Percentiles rank a stretch among this genome's conserved stretches.
Evolutionary conservation across 2,888 invertebrate species (phyloP).

Genomic region (Terebella lapidaria): DNA sequence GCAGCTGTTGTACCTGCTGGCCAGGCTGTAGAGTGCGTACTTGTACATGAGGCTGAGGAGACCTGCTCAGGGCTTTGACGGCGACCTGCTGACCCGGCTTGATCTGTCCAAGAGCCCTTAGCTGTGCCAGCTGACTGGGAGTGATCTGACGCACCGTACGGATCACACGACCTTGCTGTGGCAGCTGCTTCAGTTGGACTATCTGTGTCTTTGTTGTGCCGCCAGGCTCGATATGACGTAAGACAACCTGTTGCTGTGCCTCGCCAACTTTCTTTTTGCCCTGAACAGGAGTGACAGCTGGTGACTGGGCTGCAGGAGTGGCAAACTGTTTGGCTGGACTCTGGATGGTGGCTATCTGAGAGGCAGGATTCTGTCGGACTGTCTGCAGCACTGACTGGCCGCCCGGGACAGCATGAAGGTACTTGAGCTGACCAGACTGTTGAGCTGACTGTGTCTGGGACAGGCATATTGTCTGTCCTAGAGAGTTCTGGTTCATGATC

Average conservation of each 20-base stretch:
- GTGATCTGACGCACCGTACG: background rate
- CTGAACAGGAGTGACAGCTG: too few relatives aligned
- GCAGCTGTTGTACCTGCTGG: background rate
- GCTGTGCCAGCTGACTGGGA: conserved; percentile 1
- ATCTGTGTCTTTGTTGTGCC: background rate
- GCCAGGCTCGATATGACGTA: too few relatives aligned
- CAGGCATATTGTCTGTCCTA: background rate
- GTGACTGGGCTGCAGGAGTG: too few relatives aligned
- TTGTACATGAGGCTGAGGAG: background rate
- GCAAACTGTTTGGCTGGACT: too few relatives aligned
- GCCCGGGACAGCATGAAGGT: background rate
- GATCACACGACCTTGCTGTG: background rate
- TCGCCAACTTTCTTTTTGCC: too few relatives aligned
- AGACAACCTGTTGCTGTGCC: too few relatives aligned
- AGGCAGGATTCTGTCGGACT: too few relatives aligned
- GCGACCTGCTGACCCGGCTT: background rate
- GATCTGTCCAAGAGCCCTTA: background rate
- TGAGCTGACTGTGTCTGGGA: background rate
- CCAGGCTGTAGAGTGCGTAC: background rate
- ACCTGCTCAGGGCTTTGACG: background rate
- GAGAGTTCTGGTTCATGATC: background rate
- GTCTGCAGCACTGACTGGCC: background rate
- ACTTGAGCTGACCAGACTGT: background rate
- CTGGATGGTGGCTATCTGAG: too few relatives aligned
- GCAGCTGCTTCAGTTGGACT: background rate